Percentiles rank a stretch among this genome's conserved stretches.
phyloP scores from a whole-genome alignment of 2,888 invertebrate genomes.

The Spilosoma lubricipeda region DNA sequence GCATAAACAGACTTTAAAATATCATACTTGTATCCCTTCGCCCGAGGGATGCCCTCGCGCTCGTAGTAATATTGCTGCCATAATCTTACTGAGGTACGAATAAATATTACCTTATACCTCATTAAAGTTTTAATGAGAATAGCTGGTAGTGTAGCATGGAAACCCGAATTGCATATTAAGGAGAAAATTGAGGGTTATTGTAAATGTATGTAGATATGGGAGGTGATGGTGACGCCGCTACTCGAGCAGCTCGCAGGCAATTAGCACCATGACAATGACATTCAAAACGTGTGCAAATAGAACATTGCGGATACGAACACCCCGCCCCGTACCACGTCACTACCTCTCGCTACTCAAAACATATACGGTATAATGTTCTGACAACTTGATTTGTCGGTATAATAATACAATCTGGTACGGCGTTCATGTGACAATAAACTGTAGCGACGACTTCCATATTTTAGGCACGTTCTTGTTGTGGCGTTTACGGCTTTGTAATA shows the following conservation, averaged over 20 bases:
- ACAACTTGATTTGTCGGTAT: conserved; percentile 50
- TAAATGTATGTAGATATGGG: conserved; percentile 54
- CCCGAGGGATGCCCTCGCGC: conserved; percentile 37
- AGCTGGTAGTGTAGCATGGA: conserved; percentile 43
- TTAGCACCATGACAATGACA: conserved; percentile 83
- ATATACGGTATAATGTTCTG: conserved; percentile 25
- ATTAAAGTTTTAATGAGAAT: conserved; percentile 61
- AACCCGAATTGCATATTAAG: conserved; percentile 59
- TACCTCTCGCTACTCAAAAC: conserved; percentile 36
- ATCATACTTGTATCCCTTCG: conserved; percentile 57
- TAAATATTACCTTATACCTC: conserved; percentile 52
- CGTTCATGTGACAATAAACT: conserved; percentile 45
- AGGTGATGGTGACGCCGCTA: conserved; percentile 45
- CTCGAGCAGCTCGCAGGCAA: conserved; percentile 65
- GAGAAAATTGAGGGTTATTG: conserved; percentile 55
- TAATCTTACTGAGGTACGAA: conserved; percentile 43
- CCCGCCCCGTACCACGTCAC: conserved; percentile 44
- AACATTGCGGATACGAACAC: conserved; percentile 54
- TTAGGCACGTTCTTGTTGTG: conserved; percentile 48
- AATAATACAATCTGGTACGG: conserved; percentile 46
- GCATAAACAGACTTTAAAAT: conserved; percentile 66
- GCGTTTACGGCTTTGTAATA: conserved; percentile 49
- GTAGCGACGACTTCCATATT: conserved; percentile 46
- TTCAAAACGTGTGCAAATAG: conserved; percentile 83
- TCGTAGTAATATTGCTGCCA: conserved; percentile 48